Evolutionary conservation across 2,888 invertebrate species (phyloP).

Genomic region (Ashinkailepas kermadecensis): DNA sequence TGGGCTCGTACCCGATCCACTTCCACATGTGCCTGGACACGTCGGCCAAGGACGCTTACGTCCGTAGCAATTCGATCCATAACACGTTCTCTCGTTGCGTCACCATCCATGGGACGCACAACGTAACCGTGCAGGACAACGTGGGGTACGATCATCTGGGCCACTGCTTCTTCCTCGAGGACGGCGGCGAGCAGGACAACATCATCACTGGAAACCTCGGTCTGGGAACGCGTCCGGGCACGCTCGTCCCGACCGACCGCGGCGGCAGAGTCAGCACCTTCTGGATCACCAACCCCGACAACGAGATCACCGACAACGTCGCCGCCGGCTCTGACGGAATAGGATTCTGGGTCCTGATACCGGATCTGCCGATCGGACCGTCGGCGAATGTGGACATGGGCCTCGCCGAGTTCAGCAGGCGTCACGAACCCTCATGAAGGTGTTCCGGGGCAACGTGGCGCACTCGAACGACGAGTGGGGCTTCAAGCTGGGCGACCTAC

Average conservation of each 20-base stretch:
- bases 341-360: neutral
- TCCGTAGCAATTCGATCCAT: neutral
- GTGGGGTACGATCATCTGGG: neutral
- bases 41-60: neutral
- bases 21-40: conserved; percentile 9
- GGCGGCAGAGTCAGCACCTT: neutral
- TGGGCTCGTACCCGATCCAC: conserved; percentile 1
- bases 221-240: neutral
- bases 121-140: neutral
- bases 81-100: conserved; percentile 6
- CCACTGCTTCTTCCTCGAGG: conserved; percentile 7
- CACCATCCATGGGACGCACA: neutral
- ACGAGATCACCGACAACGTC: neutral
- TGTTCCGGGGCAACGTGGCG: neutral
- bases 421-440: neutral
- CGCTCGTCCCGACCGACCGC: neutral
- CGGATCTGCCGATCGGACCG: neutral
- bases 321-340: neutral
- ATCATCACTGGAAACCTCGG: neutral
- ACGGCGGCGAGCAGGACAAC: neutral
- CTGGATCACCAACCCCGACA: conserved; percentile 7
- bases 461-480: neutral
- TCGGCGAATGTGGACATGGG: neutral
- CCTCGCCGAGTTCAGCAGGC: neutral
- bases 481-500: neutral